Conservation (phyloP, 2,113 vertebrate species). For the Otolemur garnettii region DNA sequence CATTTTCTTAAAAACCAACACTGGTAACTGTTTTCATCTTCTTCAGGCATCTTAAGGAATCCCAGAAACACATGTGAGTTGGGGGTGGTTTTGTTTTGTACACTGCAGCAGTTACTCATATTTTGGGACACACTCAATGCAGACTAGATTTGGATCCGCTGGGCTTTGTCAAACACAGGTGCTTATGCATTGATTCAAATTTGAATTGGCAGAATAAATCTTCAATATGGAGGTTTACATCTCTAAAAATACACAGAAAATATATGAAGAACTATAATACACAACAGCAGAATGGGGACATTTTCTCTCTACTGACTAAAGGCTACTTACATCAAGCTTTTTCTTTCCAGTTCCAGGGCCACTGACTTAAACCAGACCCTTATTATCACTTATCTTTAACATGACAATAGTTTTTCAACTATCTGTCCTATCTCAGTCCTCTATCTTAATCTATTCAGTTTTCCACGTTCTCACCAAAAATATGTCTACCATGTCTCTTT, state of each 20-base stretch:
- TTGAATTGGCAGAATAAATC: conserved; percentile 52
- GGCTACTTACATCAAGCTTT: background rate
- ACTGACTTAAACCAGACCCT: background rate
- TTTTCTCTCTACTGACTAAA: conserved; percentile 16
- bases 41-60: conserved; percentile 56
- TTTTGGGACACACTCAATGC: background rate
- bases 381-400: background rate
- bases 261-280: background rate
- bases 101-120: conserved; percentile 71
- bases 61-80: conserved; percentile 72
- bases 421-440: background rate
- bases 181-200: background rate
- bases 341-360: background rate
- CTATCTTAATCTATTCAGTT: background rate
- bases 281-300: background rate
- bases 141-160: conserved; percentile 58
- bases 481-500: background rate
- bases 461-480: background rate
- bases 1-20: conserved; percentile 79
- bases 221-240: conserved; percentile 13
- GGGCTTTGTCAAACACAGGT: conserved; percentile 70
- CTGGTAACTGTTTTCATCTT: conserved; percentile 75
- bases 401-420: background rate
- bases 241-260: conserved; percentile 24
- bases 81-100: conserved; percentile 81